Base-by-base conservation (phyloP, 2,888 invertebrate genomes). In the Drosophila pseudotakahashii region DNA sequence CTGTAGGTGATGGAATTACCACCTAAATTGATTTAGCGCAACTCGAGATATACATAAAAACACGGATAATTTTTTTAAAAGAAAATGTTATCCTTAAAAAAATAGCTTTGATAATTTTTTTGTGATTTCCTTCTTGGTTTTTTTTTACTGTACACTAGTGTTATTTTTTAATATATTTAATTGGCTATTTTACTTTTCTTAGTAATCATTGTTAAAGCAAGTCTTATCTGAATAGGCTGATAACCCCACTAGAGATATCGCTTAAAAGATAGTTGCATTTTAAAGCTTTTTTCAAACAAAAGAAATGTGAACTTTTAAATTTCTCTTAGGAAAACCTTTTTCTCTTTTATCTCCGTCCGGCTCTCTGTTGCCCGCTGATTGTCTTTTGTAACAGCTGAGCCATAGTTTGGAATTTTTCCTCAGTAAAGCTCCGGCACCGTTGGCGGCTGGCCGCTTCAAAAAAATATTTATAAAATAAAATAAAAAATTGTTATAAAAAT, bases 361-460 rank as follows among this genome's bases (percentile, higher is more conserved):
- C 44, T 23, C 42, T 37, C 32, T 36, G 11, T 10, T 39, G 16
- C 7, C 45, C 23, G 34, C 9, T 45, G 50, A 61, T 57, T 69
- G 74, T 79, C 82, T 81, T 85, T 79, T 54, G 34, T 36, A 86
- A 76, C 78, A 86, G 74, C 84, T 83, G 81, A 72, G 81, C 61
- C 45, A 36, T 30, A 7, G 36, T 44, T 70, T 26, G 53, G 59
- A 78, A 73, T 64, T 77, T 70, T 75, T 64, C 59, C 36, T 54
- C 52, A 71, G 55, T 53, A 71, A 71, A 85, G 77, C 84, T 80
- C 63, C 73, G 84, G 67, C 68, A 60, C 39, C 57, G 60, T 62
- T 73, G 78, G 64, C 80, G 57, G 87, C 63, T 62, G 83, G 74
- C 50, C 52, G 62, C 41, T 19, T 32, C 41, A 36, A 44, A 51